Evolutionary conservation across 2,797 vertebrate species (phyloP).

Genomic region (Acipenser oxyrinchus): DNA sequence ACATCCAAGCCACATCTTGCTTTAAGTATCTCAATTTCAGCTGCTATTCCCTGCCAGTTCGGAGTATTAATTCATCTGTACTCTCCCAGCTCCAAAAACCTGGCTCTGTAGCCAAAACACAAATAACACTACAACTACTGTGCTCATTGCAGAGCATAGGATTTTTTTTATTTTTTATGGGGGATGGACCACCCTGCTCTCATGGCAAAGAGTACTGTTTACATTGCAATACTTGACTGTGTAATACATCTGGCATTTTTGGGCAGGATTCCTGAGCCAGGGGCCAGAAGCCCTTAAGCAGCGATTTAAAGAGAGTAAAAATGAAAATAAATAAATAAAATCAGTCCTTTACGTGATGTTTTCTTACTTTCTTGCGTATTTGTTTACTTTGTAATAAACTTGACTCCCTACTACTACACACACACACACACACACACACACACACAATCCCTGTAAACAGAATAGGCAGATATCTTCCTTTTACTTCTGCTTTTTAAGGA

Average conservation of each 20-base stretch:
- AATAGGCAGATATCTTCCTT: no score
- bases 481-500: no score
- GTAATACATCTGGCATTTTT: conserved; percentile 99
- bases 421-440: conserved; percentile 8
- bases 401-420: conserved; percentile 1
- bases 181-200: conserved; percentile 90
- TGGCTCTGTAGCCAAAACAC: conserved; percentile 60
- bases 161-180: conserved; percentile 23
- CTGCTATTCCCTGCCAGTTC: conserved; percentile 39
- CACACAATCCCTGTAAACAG: conserved; percentile 28
- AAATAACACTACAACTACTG: conserved; percentile 73
- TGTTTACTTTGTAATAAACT: not conserved
- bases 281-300: conserved; percentile 68
- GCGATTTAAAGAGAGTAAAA: conserved; percentile 44
- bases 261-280: conserved; percentile 80
- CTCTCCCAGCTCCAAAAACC: conserved; percentile 46
- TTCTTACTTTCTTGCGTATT: not conserved
- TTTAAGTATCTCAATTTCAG: conserved; percentile 42
- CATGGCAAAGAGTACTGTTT: conserved; percentile 91
- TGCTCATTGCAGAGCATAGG: conserved; percentile 47
- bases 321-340: conserved; percentile 17
- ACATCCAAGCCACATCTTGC: conserved; percentile 48
- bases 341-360: conserved; percentile 11
- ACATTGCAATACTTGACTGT: conserved; percentile 96
- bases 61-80: conserved; percentile 47